Percentiles rank a stretch among this genome's conserved stretches.
Evolutionary conservation across 2,797 vertebrate genomes (phyloP).

Genomic region (Lepus townsendii): DNA sequence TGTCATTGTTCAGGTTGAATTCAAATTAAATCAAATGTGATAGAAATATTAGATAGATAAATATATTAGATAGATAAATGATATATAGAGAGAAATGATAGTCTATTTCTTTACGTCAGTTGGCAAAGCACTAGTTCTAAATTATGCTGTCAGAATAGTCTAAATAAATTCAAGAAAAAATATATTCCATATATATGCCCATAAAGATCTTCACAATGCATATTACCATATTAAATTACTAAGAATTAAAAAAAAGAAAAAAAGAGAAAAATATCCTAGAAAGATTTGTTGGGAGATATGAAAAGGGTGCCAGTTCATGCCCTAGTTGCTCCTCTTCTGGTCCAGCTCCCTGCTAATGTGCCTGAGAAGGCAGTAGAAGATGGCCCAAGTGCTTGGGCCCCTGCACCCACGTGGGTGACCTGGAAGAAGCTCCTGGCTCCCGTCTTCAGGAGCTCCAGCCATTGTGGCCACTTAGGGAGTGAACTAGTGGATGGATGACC

Average conservation of each 20-base stretch:
- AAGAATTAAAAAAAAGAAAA: background rate
- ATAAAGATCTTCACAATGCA: background rate
- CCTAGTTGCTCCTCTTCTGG: too few species aligned
- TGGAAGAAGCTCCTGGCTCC: too few species aligned
- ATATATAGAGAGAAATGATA: background rate
- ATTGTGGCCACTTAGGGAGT: too few species aligned
- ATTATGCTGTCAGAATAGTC: background rate
- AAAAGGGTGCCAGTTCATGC: background rate
- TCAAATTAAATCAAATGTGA: too few species aligned
- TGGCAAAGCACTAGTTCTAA: background rate
- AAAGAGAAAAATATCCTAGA: background rate
- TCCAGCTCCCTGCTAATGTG: too few species aligned
- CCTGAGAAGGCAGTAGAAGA: too few species aligned
- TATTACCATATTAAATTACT: background rate
- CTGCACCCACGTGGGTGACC: too few species aligned
- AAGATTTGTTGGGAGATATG: background rate
- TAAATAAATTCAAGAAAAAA: background rate
- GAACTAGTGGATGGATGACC: too few species aligned
- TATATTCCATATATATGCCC: background rate
- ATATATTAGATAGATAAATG: background rate
- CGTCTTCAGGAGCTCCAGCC: too few species aligned
- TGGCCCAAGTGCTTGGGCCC: too few species aligned
- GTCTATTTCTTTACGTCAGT: background rate
- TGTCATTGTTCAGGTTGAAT: too few species aligned
- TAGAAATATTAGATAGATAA: background rate